Evolutionary conservation across 2,797 vertebrate species (phyloP).

Genomic region (Falco columbarius): DNA sequence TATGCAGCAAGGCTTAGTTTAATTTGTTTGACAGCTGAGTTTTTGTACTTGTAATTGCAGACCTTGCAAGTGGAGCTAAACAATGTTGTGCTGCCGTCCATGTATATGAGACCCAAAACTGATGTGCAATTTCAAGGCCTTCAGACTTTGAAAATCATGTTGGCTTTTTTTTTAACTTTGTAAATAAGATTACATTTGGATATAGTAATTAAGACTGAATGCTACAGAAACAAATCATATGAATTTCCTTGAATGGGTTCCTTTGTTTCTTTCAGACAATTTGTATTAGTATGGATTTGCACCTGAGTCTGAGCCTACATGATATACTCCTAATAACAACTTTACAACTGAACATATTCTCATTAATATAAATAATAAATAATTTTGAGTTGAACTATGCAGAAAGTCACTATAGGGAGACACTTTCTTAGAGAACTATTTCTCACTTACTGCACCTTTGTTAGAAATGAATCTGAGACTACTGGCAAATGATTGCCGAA

Average conservation of each 20-base stretch:
- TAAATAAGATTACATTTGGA: not conserved
- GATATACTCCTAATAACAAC: not conserved
- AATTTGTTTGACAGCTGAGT: conserved; percentile 33
- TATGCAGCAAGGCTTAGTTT: conserved; percentile 25
- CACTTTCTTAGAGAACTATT: not conserved
- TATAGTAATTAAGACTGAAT: not conserved
- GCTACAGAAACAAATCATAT: not conserved
- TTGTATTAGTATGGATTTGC: not conserved
- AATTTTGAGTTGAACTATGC: not conserved
- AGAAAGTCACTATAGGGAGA: not conserved
- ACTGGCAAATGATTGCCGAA: not conserved
- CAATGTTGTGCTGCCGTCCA: not conserved
- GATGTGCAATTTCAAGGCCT: not conserved
- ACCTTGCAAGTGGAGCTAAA: conserved; percentile 15
- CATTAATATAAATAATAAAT: not conserved
- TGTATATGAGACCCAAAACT: not conserved
- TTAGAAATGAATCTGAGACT: not conserved
- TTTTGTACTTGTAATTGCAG: conserved; percentile 32
- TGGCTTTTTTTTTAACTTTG: not conserved
- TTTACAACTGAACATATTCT: not conserved
- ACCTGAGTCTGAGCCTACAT: not conserved
- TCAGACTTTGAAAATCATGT: not conserved
- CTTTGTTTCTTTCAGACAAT: not conserved
- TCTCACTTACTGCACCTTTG: not conserved
- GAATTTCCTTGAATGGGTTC: not conserved